phyloP scores from a whole-genome alignment of 2,888 invertebrate genomes.

The Oxystoma pomonae region DNA sequence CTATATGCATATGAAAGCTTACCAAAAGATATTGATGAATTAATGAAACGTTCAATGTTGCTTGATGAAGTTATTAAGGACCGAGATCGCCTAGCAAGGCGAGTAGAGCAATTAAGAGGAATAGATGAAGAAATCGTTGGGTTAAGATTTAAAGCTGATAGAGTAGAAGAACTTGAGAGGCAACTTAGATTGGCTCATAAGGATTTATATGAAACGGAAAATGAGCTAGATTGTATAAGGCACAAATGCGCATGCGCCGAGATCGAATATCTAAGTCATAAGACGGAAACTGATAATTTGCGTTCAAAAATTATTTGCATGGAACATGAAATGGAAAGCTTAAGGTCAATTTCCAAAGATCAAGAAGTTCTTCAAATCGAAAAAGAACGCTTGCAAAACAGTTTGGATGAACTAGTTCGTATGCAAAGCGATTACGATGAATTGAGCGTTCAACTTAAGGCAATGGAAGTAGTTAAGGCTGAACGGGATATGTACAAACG shows the following conservation, averaged over 20 bases:
- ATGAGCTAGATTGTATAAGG: constrained; percentile 28
- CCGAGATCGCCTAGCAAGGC: constrained; percentile 32
- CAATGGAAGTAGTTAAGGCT: constrained; percentile 37
- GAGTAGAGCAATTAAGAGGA: constrained; percentile 32
- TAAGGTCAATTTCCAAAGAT: constrained; percentile 31
- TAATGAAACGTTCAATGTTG: constrained; percentile 34
- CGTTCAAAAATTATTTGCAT: constrained; percentile 30
- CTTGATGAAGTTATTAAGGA: constrained; percentile 37
- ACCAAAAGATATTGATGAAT: constrained; percentile 37
- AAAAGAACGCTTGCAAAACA: constrained; percentile 35
- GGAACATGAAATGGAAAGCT: constrained; percentile 36
- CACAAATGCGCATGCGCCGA: constrained; percentile 28
- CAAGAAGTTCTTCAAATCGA: constrained; percentile 41
- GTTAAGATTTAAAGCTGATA: constrained; percentile 27
- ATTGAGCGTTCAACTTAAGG: constrained; percentile 34
- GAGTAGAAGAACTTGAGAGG: constrained; percentile 36
- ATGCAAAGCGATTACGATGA: constrained; percentile 40
- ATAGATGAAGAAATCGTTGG: constrained; percentile 31
- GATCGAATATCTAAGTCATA: constrained; percentile 28
- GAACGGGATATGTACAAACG: constrained; percentile 44
- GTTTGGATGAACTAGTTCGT: constrained; percentile 33
- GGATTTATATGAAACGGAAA: constrained; percentile 25
- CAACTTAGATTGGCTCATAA: constrained; percentile 24
- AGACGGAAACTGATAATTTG: constrained; percentile 34
- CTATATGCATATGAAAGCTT: constrained; percentile 33